Conservation (phyloP, 2,113 vertebrate species). For the Chrysemys picta region DNA sequence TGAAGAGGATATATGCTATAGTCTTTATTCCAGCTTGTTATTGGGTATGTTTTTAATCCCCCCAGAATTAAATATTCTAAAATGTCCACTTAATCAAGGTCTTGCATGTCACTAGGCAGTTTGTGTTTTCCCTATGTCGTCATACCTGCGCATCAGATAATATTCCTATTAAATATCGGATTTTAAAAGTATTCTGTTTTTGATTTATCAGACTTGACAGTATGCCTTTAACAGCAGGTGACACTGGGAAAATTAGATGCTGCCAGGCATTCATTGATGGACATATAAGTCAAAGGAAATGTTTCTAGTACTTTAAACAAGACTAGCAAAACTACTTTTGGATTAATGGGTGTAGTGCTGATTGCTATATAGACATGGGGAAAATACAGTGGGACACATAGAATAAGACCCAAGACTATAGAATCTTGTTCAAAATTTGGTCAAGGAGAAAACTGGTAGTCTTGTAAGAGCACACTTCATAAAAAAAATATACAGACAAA, state of each 20-base stretch:
- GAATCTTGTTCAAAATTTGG: slow-evolving; percentile 13
- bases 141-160: neutral
- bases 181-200: neutral
- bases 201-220: neutral
- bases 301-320: neutral
- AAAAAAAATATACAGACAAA: neutral
- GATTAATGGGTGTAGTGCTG: neutral
- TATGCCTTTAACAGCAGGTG: neutral
- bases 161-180: neutral
- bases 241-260: neutral
- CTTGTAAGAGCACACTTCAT: slow-evolving; percentile 32
- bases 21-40: neutral
- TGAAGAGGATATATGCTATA: accelerated
- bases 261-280: neutral
- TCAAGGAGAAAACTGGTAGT: slow-evolving; percentile 40
- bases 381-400: neutral
- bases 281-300: neutral
- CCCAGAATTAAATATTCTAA: neutral
- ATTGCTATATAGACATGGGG: neutral
- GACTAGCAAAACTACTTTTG: neutral
- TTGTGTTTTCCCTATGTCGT: neutral
- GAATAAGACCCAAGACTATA: neutral
- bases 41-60: neutral
- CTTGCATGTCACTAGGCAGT: neutral
- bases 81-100: neutral